Percentiles rank a stretch among this genome's conserved stretches.
Evolutionary conservation across 2,797 vertebrate genomes (phyloP).

Genomic region (Tarsius wallacei): DNA sequence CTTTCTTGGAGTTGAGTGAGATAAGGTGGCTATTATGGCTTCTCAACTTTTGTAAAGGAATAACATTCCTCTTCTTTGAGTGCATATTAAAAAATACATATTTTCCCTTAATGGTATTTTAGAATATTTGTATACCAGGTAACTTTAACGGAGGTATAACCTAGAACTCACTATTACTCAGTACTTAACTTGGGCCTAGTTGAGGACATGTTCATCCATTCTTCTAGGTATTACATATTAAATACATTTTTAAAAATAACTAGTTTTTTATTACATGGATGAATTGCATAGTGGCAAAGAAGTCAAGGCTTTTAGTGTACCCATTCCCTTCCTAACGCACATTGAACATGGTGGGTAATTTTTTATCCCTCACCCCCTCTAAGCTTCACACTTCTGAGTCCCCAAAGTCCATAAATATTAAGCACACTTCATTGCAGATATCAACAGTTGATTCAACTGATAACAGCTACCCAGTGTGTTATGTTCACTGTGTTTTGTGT

Average conservation of each 20-base stretch:
- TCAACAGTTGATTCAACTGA: not conserved
- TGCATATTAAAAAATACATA: not conserved
- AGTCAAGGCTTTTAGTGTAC: too few relatives aligned
- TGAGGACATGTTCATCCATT: not conserved
- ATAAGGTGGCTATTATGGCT: not conserved
- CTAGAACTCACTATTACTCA: not conserved
- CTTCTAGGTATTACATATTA: not conserved
- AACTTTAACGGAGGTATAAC: not conserved
- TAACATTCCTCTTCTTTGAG: not conserved
- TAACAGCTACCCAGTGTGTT: not conserved
- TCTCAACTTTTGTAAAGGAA: not conserved
- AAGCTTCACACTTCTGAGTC: too few relatives aligned
- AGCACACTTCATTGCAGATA: too few relatives aligned
- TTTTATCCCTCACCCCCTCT: too few relatives aligned
- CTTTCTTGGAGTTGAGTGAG: not conserved
- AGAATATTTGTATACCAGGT: not conserved
- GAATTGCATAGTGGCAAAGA: too few relatives aligned
- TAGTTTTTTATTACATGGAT: too few relatives aligned
- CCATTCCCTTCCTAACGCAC: too few relatives aligned
- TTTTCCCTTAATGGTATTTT: not conserved
- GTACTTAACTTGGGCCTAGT: not conserved
- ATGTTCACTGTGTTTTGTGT: not conserved
- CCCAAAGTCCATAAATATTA: too few relatives aligned
- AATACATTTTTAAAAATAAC: not conserved
- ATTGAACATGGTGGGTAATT: too few relatives aligned